Base-by-base conservation (phyloP, 2,797 vertebrate species). In the Pantherophis alleghaniensis region DNA sequence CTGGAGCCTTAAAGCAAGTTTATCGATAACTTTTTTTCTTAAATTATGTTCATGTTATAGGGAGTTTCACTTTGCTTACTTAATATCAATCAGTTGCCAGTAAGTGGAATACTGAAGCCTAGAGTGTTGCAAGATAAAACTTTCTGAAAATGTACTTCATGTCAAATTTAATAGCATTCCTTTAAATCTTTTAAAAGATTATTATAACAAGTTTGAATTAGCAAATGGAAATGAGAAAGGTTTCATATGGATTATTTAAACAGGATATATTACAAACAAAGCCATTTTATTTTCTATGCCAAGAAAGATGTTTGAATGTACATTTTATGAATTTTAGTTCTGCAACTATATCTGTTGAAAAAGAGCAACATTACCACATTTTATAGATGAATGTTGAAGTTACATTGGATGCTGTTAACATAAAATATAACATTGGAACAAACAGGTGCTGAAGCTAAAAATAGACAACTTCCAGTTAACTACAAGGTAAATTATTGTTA, bases 151-250 rank as follows among this genome's bases (percentile, higher is more conserved):
- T 37, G 89, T 2, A 0, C 14, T n/a, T 87, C 69, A 90, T 51
- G 0, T 6, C 88, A 89, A 53, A 88, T 22, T 42, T 86, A 3
- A 55, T 5, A 93, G 0, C 1, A 74, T 93, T 87, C 32, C n/a
- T 91, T 92, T 90, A 87, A 92, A 92, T 3, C 14, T 1, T 87
- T 95, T 88, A 93, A 28, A 92, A 92, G 0, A 53, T 93, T 1
- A 22, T 91, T 66, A 60, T 7, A 90, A 63, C 66, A 91, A 86
- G 4, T 89, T 69, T 55, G 42, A 61, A 28, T 14, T 91, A 32
- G n/a, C n/a, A 86, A 92, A 91, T 1, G 51, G 0, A 22, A 93
- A 88, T 88, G 87, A 60, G 2, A 90, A 69, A 63, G 1, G 86
- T 93, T 86, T 24, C 5, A 26, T 66, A 86, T 12, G 83, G 1